Conservation (phyloP, 2,888 invertebrate species). For the Zaprionus lineosus region DNA sequence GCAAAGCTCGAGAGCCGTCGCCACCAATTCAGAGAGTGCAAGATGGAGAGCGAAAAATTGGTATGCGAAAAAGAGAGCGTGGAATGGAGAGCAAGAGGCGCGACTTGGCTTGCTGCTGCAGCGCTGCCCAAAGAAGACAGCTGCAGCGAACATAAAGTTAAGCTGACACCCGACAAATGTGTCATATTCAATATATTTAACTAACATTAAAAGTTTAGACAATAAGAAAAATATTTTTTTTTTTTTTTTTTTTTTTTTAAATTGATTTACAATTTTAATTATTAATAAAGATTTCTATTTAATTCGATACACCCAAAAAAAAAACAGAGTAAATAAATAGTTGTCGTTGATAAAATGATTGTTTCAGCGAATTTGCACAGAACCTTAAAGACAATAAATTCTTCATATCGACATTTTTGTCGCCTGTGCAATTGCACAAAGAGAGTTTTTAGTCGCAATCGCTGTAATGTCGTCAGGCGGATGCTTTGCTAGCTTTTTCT, state of each 20-base stretch:
- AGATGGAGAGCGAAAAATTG: slow-evolving; percentile 31
- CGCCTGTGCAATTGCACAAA: slow-evolving; percentile 36
- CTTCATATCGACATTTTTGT: slow-evolving; percentile 34
- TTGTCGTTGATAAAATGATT: no score
- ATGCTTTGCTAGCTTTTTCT: slow-evolving; percentile 66
- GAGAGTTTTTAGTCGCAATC: slow-evolving; percentile 36
- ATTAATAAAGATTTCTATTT: not conserved
- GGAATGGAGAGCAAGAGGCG: slow-evolving; percentile 46
- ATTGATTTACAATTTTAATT: not conserved
- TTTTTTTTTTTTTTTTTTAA: no score
- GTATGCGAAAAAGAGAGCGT: slow-evolving; percentile 21
- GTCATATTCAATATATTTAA: slow-evolving; percentile 7
- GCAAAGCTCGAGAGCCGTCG: slow-evolving; percentile 55
- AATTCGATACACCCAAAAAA: no score
- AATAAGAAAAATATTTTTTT: no score
- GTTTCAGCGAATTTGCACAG: no score
- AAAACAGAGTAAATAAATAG: no score
- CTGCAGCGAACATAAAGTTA: slow-evolving; percentile 50
- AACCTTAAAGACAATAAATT: no score
- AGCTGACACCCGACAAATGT: slow-evolving; percentile 44
- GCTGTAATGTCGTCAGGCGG: slow-evolving; percentile 48
- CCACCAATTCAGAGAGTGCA: slow-evolving; percentile 31
- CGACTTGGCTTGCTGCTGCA: slow-evolving; percentile 56
- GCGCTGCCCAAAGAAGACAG: slow-evolving; percentile 58
- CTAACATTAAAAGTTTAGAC: not conserved